Evolutionary conservation across 2,888 invertebrate species (phyloP).

Genomic region (Eupithecia centaureata): DNA sequence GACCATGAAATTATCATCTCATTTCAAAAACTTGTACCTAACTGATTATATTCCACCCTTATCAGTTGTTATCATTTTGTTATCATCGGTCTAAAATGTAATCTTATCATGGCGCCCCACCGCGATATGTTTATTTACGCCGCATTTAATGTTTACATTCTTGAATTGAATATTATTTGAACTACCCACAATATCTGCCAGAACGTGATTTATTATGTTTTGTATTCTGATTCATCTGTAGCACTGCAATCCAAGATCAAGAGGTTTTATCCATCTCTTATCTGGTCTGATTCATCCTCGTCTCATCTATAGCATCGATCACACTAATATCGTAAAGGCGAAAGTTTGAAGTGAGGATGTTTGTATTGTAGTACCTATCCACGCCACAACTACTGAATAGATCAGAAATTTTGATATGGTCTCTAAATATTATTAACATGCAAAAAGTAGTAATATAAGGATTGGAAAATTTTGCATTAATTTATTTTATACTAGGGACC

Average conservation of each 20-base stretch:
- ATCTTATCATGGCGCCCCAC: constrained; percentile 40
- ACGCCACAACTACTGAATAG: too few species aligned
- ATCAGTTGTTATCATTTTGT: constrained; percentile 7
- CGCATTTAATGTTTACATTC: constrained; percentile 25
- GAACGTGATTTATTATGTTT: background rate
- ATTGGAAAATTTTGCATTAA: too few species aligned
- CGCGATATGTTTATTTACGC: constrained; percentile 38
- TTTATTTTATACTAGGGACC: too few species aligned
- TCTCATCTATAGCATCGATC: background rate
- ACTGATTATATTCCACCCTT: background rate
- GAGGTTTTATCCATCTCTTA: background rate
- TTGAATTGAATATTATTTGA: constrained; percentile 18
- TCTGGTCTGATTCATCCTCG: background rate
- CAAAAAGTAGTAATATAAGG: too few species aligned
- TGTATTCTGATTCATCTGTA: background rate
- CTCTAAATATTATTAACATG: too few species aligned
- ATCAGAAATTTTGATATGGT: too few species aligned
- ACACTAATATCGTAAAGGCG: too few species aligned
- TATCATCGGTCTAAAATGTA: constrained; percentile 20
- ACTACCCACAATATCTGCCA: background rate
- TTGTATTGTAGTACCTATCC: too few species aligned
- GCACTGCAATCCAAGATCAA: background rate
- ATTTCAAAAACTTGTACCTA: background rate
- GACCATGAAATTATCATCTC: background rate
- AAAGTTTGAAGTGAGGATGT: too few species aligned